Conservation (phyloP, 2,113 vertebrate genomes). For the Garra rufa region DNA sequence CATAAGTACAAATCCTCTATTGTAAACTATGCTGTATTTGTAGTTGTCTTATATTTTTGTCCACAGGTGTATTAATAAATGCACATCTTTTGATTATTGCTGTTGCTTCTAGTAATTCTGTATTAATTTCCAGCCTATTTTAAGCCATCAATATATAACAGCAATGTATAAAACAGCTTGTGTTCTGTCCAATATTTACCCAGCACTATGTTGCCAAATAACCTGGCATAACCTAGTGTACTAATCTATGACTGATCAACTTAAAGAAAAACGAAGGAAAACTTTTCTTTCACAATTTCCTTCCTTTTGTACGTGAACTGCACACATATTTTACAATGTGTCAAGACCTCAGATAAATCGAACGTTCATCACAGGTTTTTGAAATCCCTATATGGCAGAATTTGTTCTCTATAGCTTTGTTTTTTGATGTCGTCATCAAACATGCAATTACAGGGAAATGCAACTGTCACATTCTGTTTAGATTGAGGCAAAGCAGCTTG, state of each 20-base stretch:
- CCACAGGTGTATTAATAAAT: no score
- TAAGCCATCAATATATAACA: no score
- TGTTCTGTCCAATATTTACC: no score
- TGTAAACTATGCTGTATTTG: no score
- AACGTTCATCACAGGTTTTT: slow-evolving; percentile 3
- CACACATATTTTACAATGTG: background rate
- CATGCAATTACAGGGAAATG: background rate
- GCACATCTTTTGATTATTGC: no score
- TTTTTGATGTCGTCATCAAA: slow-evolving; percentile 22
- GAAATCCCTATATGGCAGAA: background rate
- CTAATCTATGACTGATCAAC: background rate
- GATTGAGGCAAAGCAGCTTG: background rate
- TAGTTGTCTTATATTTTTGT: no score
- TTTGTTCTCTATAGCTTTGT: slow-evolving; percentile 15
- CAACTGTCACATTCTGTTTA: slow-evolving; percentile 21
- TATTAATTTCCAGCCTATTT: no score
- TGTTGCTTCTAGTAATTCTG: no score
- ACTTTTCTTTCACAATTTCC: background rate
- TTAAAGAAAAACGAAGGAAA: slow-evolving; percentile 1
- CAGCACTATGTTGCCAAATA: no score
- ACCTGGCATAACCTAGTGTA: no score
- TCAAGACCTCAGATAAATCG: background rate
- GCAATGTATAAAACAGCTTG: no score
- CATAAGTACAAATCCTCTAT: no score
- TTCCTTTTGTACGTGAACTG: background rate